Conservation (phyloP, 2,113 vertebrate genomes). For the Lamprotornis superbus region DNA sequence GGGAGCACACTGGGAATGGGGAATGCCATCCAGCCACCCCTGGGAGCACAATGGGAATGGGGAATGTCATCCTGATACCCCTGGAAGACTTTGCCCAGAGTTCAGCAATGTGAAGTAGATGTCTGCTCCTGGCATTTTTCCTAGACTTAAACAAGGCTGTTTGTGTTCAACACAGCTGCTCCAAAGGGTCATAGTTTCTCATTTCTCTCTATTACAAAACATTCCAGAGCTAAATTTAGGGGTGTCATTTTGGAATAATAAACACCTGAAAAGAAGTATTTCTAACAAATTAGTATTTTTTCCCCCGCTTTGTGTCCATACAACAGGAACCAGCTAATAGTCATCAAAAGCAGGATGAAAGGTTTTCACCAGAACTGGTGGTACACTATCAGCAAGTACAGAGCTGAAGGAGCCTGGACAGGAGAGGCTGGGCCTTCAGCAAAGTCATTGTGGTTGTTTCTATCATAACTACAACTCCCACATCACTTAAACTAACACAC, state of each 20-base stretch:
- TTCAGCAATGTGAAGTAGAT: neutral
- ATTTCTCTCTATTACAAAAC: neutral
- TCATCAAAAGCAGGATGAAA: neutral
- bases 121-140: neutral
- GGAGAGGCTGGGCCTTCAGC: neutral
- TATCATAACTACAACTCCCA: neutral
- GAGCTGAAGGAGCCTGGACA: neutral
- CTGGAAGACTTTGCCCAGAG: neutral
- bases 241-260: neutral
- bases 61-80: neutral
- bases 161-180: neutral
- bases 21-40: neutral
- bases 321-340: neutral
- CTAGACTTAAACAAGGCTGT: neutral
- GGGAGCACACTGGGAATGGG: neutral
- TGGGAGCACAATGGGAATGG: neutral
- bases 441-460: neutral
- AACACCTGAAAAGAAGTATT: neutral
- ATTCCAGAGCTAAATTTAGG: constrained; percentile 4
- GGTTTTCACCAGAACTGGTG: neutral
- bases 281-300: neutral
- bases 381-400: neutral
- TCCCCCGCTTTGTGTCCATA: neutral
- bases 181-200: neutral
- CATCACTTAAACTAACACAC: neutral